Percentiles rank a stretch among this genome's conserved stretches.
These are phyloP conservation scores for Jaculus jaculus DNA, from an alignment of 2,113 vertebrate species.

Conservation along the genomic window DNA sequence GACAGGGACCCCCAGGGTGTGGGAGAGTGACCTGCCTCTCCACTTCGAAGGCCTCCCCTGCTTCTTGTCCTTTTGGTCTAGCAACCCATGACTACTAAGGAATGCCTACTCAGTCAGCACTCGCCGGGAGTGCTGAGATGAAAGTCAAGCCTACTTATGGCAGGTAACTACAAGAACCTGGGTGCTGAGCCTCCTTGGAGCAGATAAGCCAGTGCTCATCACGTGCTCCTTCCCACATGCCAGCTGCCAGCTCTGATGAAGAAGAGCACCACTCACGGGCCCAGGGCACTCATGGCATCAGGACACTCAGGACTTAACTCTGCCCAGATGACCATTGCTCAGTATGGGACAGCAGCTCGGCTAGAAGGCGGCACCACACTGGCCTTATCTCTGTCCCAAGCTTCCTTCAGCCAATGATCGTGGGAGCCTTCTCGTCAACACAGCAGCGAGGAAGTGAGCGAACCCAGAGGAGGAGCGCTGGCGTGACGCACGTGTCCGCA, in stretches of 20 bases:
- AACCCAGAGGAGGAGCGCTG: background rate
- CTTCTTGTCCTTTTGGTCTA: background rate
- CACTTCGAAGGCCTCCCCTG: background rate
- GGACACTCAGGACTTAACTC: background rate
- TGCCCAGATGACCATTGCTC: background rate
- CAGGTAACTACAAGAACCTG: background rate
- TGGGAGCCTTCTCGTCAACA: background rate
- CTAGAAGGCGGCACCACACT: background rate
- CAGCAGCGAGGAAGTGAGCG: slow-evolving; percentile 55
- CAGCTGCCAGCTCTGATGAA: background rate
- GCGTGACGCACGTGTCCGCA: background rate
- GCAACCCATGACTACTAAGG: background rate
- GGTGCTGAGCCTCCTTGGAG: background rate
- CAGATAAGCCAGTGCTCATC: background rate
- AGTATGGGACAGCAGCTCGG: fast-evolving
- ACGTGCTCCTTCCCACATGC: background rate
- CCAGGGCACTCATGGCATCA: background rate
- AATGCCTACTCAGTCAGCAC: background rate
- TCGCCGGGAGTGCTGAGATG: background rate
- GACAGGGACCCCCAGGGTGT: background rate
- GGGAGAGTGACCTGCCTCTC: slow-evolving; percentile 10
- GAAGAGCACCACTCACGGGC: background rate
- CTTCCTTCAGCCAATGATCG: background rate
- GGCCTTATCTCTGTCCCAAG: background rate
- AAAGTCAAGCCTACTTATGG: slow-evolving; percentile 31